A percentile compares a stretch with the other conserved stretches of the same genome.
Conservation (phyloP, 2,888 invertebrate species). For the Drosophila neonasuta region DNA sequence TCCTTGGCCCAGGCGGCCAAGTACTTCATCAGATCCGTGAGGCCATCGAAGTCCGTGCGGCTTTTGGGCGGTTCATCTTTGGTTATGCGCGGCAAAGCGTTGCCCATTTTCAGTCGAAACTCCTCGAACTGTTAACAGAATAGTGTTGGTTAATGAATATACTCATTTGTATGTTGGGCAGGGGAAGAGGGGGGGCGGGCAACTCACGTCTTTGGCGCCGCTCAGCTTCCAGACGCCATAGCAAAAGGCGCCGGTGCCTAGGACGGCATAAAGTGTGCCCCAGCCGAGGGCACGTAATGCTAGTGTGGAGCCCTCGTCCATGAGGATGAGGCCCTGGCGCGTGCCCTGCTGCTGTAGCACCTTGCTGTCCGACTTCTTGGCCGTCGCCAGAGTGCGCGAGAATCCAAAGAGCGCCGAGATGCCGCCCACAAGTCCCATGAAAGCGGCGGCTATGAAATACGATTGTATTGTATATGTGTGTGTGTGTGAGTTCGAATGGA, state of each 20-base stretch:
- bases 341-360: conserved; percentile 89
- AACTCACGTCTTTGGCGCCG: conserved; percentile 89
- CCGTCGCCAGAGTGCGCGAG: conserved; percentile 88
- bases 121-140: conserved; percentile 86
- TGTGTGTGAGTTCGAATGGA: background rate
- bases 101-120: conserved; percentile 91
- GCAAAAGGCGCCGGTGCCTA: conserved; percentile 91
- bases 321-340: conserved; percentile 84
- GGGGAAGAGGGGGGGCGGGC: too few relatives aligned
- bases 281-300: conserved; percentile 93
- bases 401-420: conserved; percentile 92
- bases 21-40: conserved; percentile 93
- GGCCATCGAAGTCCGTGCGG: conserved; percentile 92
- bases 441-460: conserved; percentile 75
- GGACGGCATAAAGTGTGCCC: conserved; percentile 93
- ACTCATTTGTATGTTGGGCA: too few relatives aligned
- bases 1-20: conserved; percentile 83
- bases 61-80: conserved; percentile 90
- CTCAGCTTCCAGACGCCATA: conserved; percentile 94
- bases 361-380: conserved; percentile 90
- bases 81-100: conserved; percentile 88
- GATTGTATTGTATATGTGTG: background rate
- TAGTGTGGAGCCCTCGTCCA: conserved; percentile 90
- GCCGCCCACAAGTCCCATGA: conserved; percentile 83
- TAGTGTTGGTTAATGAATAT: too few relatives aligned